Base-by-base conservation (phyloP, 2,113 vertebrate genomes). In the Eurypyga helias region DNA sequence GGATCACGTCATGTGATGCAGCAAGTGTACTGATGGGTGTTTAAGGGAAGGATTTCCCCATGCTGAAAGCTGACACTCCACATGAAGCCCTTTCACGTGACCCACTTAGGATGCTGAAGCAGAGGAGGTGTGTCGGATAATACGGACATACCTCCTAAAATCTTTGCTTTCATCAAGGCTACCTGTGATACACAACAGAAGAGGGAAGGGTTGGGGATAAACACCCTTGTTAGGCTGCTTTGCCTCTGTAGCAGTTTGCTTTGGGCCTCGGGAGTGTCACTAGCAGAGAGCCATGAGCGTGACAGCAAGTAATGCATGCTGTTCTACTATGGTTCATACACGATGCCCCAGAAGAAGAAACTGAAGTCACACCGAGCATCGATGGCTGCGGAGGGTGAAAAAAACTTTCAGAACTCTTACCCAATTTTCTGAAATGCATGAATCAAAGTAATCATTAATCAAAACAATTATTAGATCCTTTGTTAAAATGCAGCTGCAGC, bases 351-450 rank as follows among this genome's bases (percentile, higher is more conserved):
- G 55, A 81, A 91, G 60, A 60, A 72, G 57, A 49, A 73, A 55
- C 64, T 3, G 2, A 46, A 38, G 12, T 54, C 29, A 11, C 43
- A 28, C 23, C 0, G 1, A 58, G 25, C 33, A 41, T 2, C 1
- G 2, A 17, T 51, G 45, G n/a, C 41, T 73, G 19, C 49, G 66
- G 29, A 72, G 31, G 9, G 15, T 79, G 34, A 17, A 31, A 51
- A 78, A 49, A 52, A 5, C 31, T 73, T 81, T 29, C 33, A 41
- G 34, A 71, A 51, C 34, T 69, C 34, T 62, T 58, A 38, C 8
- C 11, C 26, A 21, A 5, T 77, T 92, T 90, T 88, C 51, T 78
- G 51, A 81, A 89, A 48, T 58, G 15, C 11, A 9, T 36, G 9
- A 51, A 49, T 86, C 5, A 29, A 41, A 41, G 41, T 41, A 41